A percentile compares a stretch with the other conserved stretches of the same genome.
These are phyloP conservation scores for Halisarca cf. caerulea DNA, from an alignment of 37 sponge, comb jelly and placozoan genomes.

Conservation along the genomic window DNA sequence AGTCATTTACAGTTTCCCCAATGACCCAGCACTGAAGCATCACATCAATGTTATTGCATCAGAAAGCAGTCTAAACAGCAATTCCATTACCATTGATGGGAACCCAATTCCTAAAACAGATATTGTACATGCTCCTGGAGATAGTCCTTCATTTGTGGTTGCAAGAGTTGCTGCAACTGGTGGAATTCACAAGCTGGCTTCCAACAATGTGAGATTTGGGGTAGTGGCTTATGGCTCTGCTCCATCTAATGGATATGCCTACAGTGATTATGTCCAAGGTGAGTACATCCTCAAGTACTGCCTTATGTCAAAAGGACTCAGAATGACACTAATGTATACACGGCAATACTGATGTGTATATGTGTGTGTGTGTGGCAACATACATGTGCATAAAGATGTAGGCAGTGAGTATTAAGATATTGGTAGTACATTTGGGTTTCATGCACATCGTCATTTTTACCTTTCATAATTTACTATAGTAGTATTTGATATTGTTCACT, in stretches of 20 bases:
- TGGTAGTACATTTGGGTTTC: too few relatives aligned
- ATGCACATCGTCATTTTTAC: too few relatives aligned
- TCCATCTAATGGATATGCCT: neutral
- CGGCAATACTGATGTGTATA: too few relatives aligned
- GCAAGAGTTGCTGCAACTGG: neutral
- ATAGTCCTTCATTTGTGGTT: neutral
- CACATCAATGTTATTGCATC: neutral
- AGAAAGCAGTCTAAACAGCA: neutral
- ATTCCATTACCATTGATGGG: neutral
- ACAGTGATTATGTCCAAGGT: neutral
- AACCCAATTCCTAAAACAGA: neutral
- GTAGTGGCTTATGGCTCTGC: neutral
- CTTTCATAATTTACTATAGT: too few relatives aligned
- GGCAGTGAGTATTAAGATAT: too few relatives aligned
- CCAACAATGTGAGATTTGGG: neutral
- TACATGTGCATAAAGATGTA: too few relatives aligned
- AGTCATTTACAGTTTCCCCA: neutral
- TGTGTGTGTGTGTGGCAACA: too few relatives aligned
- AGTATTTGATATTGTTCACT: too few relatives aligned
- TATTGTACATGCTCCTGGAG: neutral
- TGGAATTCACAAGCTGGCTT: neutral
- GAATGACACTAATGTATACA: too few relatives aligned
- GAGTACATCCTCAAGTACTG: too few relatives aligned
- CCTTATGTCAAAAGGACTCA: too few relatives aligned
- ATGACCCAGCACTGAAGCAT: neutral